Percentiles rank a stretch among this genome's conserved stretches.
phyloP scores from a whole-genome alignment of 2,888 invertebrate genomes.

The Eilema depressum region DNA sequence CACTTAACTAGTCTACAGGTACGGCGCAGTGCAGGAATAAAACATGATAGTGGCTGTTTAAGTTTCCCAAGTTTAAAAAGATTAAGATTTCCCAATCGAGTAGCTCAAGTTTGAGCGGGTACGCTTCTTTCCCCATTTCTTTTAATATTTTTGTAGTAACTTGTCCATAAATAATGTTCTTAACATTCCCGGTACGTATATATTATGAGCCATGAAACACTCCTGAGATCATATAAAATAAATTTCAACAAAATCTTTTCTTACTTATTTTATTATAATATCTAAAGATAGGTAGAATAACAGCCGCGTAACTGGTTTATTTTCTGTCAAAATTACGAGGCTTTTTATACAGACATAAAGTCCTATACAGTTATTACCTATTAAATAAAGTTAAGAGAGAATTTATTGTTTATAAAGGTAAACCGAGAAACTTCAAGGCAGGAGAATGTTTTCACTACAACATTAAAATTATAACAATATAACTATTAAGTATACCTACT shows the following conservation, averaged over 20 bases:
- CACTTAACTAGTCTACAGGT: too few relatives aligned
- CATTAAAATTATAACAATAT: too few relatives aligned
- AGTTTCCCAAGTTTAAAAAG: not conserved
- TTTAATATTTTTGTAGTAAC: not conserved
- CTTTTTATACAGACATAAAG: slow-evolving; percentile 6
- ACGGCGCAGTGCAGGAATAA: too few relatives aligned
- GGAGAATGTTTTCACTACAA: too few relatives aligned
- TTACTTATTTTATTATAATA: not conserved
- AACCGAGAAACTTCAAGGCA: not conserved
- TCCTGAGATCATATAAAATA: not conserved
- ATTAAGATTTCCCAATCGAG: not conserved
- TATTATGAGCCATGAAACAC: not conserved
- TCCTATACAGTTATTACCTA: not conserved
- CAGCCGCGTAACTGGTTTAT: not conserved
- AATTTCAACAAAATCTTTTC: not conserved
- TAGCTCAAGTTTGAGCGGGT: too few relatives aligned
- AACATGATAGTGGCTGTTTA: not conserved
- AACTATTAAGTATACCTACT: too few relatives aligned
- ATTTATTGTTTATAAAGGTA: not conserved
- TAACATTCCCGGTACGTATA: not conserved
- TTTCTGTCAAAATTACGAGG: slow-evolving; percentile 6
- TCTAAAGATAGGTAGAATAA: slow-evolving; percentile 6
- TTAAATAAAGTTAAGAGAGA: not conserved
- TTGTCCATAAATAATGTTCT: too few relatives aligned
- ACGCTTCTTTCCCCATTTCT: not conserved